Evolutionary conservation across 2,113 vertebrate genomes (phyloP).

Genomic region (Indicator indicator): DNA sequence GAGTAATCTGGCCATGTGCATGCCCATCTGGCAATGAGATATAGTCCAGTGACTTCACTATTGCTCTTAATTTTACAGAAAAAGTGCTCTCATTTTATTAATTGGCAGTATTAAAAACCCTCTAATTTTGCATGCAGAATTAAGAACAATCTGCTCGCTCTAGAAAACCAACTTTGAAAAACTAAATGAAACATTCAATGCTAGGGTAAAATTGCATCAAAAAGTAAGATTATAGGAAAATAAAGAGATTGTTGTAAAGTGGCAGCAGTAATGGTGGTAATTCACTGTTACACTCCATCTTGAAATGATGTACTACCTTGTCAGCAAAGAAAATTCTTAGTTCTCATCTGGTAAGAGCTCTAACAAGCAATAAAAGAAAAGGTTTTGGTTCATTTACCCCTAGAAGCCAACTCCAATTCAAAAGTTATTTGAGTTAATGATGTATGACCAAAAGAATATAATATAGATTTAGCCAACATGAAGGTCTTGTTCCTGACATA

Average conservation of each 20-base stretch:
- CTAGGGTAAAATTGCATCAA: background rate
- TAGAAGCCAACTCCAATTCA: background rate
- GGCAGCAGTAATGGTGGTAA: background rate
- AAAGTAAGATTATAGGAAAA: background rate
- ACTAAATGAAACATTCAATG: background rate
- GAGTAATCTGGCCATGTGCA: background rate
- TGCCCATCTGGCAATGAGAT: background rate
- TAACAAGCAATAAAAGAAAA: constrained; percentile 27
- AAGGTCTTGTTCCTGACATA: background rate
- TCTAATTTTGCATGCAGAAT: background rate
- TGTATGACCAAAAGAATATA: background rate
- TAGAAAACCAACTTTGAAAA: background rate
- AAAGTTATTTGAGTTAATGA: constrained; percentile 36
- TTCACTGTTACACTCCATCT: background rate
- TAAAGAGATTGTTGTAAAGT: background rate
- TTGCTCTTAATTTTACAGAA: background rate
- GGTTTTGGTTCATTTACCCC: constrained; percentile 28
- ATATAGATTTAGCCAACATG: background rate
- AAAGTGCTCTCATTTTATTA: background rate
- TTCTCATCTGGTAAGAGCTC: background rate
- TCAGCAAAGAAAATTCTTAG: constrained; percentile 39
- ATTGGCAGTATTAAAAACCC: background rate
- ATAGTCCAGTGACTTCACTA: background rate
- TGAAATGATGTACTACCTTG: constrained; percentile 4
- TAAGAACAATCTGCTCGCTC: background rate